Evolutionary conservation across 2,888 invertebrate species (phyloP), one percentile per base, ranked within the genome.

Genomic region (Chrysolina haemoptera): DNA sequence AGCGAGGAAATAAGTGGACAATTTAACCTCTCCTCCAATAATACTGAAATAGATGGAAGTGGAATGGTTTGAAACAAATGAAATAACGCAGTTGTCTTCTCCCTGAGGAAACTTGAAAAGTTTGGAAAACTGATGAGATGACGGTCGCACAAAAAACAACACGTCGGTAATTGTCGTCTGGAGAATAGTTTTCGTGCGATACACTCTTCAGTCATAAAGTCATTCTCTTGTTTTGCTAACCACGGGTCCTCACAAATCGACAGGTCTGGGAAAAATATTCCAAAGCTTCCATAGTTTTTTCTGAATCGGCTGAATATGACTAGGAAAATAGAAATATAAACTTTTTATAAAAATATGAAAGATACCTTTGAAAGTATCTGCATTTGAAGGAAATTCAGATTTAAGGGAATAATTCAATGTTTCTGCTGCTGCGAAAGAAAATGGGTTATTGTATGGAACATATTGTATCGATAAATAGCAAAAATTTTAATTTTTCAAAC

Each of bases 1-100:
- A 48, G 16, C 10, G 16, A 48, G 48, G 8, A 10, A 48, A 48
- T 48, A 48, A 48, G 48, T 48, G 48, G 16, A 16, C 48, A 16
- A 48, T 16, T 48, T 8, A 48, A 48, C 16, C 16, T 48, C 16
- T 48, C 1, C 48, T 10, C 2, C n/a, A 16, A 48, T 16, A 48
- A 48, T 48, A 10, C 9, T 9, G 9, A 16, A 6, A 35, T 35
- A 35, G 3, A 35, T 35, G 1, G 48, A 16, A 16, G 48, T 48
- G 48, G 48, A 48, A 48, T 10, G 16, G 48, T n/a, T 48, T 48
- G 16, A 48, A 48, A 48, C 48, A 48, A 48, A n/a, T 48, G 48
- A 16, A 48, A n/a, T 48, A 9, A 48, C 16, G n/a, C 48, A 16
- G n/a, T 35, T 35, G 35, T 48, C 16, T 48, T 9, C 16, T 48